Evolutionary conservation across 2,888 invertebrate genomes (phyloP).

Genomic region (Hydriomena furcata): DNA sequence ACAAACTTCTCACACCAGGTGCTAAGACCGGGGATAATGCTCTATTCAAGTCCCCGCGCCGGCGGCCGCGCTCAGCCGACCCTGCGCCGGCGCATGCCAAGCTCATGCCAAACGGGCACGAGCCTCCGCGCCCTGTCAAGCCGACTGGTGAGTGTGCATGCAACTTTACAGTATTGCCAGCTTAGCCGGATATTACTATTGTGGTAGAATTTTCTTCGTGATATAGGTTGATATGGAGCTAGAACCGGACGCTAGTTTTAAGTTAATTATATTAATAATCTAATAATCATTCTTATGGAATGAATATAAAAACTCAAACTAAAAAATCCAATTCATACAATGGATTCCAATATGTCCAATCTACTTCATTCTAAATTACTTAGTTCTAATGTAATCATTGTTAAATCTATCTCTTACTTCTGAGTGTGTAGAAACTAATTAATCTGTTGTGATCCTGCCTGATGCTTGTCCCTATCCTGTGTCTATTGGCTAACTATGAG

Average conservation of each 20-base stretch:
- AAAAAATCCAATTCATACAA: too few relatives aligned
- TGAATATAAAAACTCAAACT: too few relatives aligned
- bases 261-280: too few relatives aligned
- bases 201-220: neutral
- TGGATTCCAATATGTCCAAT: too few relatives aligned
- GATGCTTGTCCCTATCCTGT: slow-evolving; percentile 64
- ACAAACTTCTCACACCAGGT: slow-evolving; percentile 46
- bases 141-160: slow-evolving; percentile 69
- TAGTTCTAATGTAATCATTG: slow-evolving; percentile 28
- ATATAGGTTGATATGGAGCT: too few relatives aligned
- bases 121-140: slow-evolving; percentile 90
- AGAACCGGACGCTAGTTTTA: too few relatives aligned
- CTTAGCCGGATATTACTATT: neutral
- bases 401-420: slow-evolving; percentile 27
- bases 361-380: neutral
- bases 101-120: slow-evolving; percentile 72
- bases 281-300: too few relatives aligned
- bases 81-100: slow-evolving; percentile 64
- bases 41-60: slow-evolving; percentile 90
- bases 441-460: slow-evolving; percentile 65
- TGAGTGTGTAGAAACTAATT: slow-evolving; percentile 34
- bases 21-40: slow-evolving; percentile 63
- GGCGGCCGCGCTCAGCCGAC: slow-evolving; percentile 87
- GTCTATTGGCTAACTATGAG: slow-evolving; percentile 49
- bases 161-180: slow-evolving; percentile 23